phyloP scores from a whole-genome alignment of 2,888 invertebrate genomes.

The Agriopis marginaria region DNA sequence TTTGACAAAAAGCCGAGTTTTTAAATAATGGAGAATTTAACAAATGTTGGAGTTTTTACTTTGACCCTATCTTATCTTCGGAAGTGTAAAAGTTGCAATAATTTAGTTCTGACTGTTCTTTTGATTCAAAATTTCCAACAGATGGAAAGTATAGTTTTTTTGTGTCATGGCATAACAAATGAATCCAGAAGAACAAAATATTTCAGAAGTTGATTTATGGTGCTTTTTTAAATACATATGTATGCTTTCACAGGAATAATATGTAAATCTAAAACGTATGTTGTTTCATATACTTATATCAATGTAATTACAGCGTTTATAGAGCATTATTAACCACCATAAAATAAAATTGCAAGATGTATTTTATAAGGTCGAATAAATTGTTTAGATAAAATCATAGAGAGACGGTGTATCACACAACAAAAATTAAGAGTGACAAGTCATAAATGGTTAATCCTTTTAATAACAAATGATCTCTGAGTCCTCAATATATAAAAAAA shows the following conservation, averaged over 20 bases:
- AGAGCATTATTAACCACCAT: too few species aligned
- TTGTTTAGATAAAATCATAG: neutral
- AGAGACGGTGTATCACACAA: neutral
- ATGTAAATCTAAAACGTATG: too few species aligned
- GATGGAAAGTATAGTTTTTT: too few species aligned
- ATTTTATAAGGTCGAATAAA: too few species aligned
- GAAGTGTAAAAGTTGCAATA: constrained; percentile 57
- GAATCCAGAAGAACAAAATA: too few species aligned
- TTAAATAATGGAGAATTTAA: constrained; percentile 58
- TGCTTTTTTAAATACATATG: too few species aligned
- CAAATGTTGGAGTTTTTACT: constrained; percentile 45
- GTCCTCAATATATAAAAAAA: constrained; percentile 2
- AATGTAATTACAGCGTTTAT: neutral
- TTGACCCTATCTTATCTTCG: constrained; percentile 53
- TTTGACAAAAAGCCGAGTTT: constrained; percentile 58
- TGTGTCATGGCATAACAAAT: too few species aligned
- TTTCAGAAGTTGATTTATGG: too few species aligned
- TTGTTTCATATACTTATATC: too few species aligned
- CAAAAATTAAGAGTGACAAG: neutral
- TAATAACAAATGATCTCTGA: constrained; percentile 5
- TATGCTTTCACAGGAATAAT: too few species aligned
- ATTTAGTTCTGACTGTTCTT: constrained; percentile 36
- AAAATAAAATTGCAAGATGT: too few species aligned
- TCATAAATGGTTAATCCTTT: constrained; percentile 13
- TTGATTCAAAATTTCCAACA: neutral